Evolutionary conservation across 2,797 vertebrate genomes (phyloP).

Genomic region (Acestrorhynchus altus): DNA sequence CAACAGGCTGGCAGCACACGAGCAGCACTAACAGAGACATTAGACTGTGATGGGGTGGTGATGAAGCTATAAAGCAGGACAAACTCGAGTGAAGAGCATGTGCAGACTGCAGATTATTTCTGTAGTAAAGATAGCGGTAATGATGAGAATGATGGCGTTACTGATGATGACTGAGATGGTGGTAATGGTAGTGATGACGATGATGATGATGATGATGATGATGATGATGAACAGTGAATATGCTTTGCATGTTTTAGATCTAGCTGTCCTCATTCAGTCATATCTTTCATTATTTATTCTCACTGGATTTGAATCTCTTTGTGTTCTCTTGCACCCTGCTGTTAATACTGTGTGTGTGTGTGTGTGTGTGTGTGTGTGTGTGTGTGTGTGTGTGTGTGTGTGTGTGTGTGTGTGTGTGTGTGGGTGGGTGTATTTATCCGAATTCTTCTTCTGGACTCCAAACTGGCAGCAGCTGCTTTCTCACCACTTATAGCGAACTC

Average conservation of each 20-base stretch:
- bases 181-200: neutral
- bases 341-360: slow-evolving; percentile 3
- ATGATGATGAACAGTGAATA: slow-evolving; percentile 27
- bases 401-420: slow-evolving; percentile 28
- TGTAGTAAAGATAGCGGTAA: slow-evolving; percentile 38
- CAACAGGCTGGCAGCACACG: slow-evolving; percentile 50
- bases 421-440: slow-evolving; percentile 50
- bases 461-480: slow-evolving; percentile 13
- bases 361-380: no score
- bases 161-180: slow-evolving; percentile 30
- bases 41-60: slow-evolving; percentile 67
- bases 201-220: slow-evolving; percentile 25
- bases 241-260: slow-evolving; percentile 36
- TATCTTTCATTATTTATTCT: slow-evolving; percentile 1
- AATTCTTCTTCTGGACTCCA: neutral
- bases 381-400: slow-evolving; percentile 11
- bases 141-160: neutral
- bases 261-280: slow-evolving; percentile 22
- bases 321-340: neutral
- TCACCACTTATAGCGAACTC: slow-evolving; percentile 44
- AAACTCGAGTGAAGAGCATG: slow-evolving; percentile 43
- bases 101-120: slow-evolving; percentile 57
- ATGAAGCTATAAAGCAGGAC: slow-evolving; percentile 63
- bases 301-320: slow-evolving; percentile 19
- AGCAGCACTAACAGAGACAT: slow-evolving; percentile 72